These are phyloP conservation scores for Eugnorisma glareosa DNA, from an alignment of 2,888 invertebrate genomes.

Conservation along the genomic window DNA sequence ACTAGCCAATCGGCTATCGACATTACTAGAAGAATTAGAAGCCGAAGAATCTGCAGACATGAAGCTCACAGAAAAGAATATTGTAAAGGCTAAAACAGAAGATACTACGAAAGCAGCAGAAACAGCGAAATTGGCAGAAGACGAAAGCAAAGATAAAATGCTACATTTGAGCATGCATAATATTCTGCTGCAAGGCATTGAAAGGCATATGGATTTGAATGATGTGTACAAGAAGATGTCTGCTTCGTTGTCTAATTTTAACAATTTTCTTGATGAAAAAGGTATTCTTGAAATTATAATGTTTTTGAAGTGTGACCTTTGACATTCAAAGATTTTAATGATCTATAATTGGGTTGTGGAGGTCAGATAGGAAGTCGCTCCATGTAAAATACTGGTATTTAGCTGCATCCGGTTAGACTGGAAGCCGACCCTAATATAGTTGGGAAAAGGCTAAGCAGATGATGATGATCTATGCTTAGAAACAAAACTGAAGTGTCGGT, in stretches of 20 bases:
- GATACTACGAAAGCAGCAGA: constrained; percentile 2
- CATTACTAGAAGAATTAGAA: constrained; percentile 80
- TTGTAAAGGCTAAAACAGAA: constrained; percentile 22
- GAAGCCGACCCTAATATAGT: too few relatives aligned
- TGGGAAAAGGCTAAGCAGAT: too few relatives aligned
- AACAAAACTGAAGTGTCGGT: too few relatives aligned
- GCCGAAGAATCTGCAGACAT: constrained; percentile 67
- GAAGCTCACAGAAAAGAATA: constrained; percentile 36
- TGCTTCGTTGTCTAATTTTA: constrained; percentile 63
- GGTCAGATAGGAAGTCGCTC: too few relatives aligned
- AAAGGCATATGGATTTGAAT: constrained; percentile 78
- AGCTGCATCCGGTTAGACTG: too few relatives aligned
- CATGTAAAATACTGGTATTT: too few relatives aligned
- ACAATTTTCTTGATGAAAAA: constrained; percentile 42
- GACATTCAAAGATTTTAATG: too few relatives aligned
- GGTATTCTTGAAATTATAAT: constrained; percentile 15
- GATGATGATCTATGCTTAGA: too few relatives aligned
- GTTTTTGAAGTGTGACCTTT: too few relatives aligned
- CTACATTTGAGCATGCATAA: constrained; percentile 82
- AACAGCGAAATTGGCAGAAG: not conserved
- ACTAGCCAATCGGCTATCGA: constrained; percentile 75
- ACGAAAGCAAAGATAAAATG: constrained; percentile 64
- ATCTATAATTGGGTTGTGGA: too few relatives aligned
- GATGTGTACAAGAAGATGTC: constrained; percentile 75
- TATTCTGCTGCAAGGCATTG: constrained; percentile 79